Base-by-base conservation (phyloP, 2,797 vertebrate genomes). In the Oreonectes daqikongensis region DNA sequence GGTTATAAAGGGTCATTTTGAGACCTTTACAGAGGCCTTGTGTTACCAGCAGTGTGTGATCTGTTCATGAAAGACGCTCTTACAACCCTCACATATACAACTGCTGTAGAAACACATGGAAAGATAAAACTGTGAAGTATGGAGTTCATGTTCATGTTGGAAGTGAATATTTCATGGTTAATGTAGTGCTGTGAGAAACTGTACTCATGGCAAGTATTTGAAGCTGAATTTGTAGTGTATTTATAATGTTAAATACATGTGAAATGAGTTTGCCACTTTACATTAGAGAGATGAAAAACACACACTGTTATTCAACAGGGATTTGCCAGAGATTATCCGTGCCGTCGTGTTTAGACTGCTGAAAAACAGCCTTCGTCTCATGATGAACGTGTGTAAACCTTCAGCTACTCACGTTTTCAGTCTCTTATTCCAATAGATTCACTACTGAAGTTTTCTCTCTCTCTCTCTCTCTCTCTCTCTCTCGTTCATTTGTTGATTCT, bases 1-100 rank as follows among this genome's bases (percentile, higher is more conserved):
- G 82, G 60, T 82, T 77, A 83, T 85, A 82, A 83, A 81, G 73
- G 83, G 82, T 48, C 79, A 85, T 85, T 85, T 81, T 74, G 35
- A 57, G 78, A 75, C 73, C 26, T 61, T 81, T 82, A 42, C 67
- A 85, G 81, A 83, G 46, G 28, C 69, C 70, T 70, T 79, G 74
- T 85, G 79, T 83, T 85, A 48, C 55, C 50, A 68, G 68, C 75
- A 64, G 63, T n/a, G n/a, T n/a, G n/a, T 22, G 22, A 50, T 24
- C 42, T 68, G 65, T 22, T 42, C 59, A 40, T 81, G 40, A 81
- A 60, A 59, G 65, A 73, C 38, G 11, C 64, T 15, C 35, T 70
- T 52, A 67, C 24, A 44, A 67, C 32, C 5, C 35, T n/a, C n/a
- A n/a, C n/a, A n/a, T n/a, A n/a, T n/a, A n/a, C n/a, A n/a, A n/a